phyloP scores from a whole-genome alignment of 2,797 vertebrate species.

The Aeoliscus strigatus region DNA sequence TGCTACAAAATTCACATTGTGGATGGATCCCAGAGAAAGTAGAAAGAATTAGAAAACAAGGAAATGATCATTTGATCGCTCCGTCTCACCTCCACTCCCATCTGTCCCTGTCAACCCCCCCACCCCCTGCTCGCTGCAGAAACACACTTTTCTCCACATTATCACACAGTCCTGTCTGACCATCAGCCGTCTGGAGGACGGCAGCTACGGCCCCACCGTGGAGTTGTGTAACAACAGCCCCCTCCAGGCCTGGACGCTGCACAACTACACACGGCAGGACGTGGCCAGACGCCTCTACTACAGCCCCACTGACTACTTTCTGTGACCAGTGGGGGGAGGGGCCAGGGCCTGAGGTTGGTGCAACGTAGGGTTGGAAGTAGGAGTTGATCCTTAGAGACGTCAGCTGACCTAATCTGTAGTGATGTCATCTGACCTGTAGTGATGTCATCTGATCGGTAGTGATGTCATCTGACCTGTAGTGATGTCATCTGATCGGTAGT shows the following conservation, averaged over 20 bases:
- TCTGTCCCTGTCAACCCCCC: slow-evolving; percentile 49
- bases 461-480: slow-evolving; percentile 22
- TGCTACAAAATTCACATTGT: too few species aligned
- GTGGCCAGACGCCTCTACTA: slow-evolving; percentile 85
- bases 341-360: slow-evolving; percentile 65
- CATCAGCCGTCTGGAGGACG: slow-evolving; percentile 82
- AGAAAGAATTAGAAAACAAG: too few species aligned
- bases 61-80: too few species aligned
- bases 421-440: slow-evolving; percentile 13
- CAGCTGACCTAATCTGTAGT: slow-evolving; percentile 18
- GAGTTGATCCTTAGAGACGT: slow-evolving; percentile 15
- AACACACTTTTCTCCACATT: slow-evolving; percentile 85
- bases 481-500: slow-evolving; percentile 13
- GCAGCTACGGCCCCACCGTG: slow-evolving; percentile 82
- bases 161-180: slow-evolving; percentile 93
- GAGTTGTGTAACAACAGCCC: slow-evolving; percentile 82
- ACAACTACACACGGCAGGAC: slow-evolving; percentile 83
- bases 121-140: slow-evolving; percentile 75
- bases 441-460: slow-evolving; percentile 6
- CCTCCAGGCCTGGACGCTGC: slow-evolving; percentile 82
- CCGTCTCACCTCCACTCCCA: slow-evolving; percentile 31
- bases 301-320: slow-evolving; percentile 87
- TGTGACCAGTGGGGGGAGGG: slow-evolving; percentile 62
- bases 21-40: too few species aligned
- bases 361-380: slow-evolving; percentile 17